Percentiles rank a stretch among this genome's conserved stretches.
These are phyloP conservation scores for Helicorthomorpha holstii DNA, from an alignment of 1,140 invertebrate genomes.

Conservation along the genomic window DNA sequence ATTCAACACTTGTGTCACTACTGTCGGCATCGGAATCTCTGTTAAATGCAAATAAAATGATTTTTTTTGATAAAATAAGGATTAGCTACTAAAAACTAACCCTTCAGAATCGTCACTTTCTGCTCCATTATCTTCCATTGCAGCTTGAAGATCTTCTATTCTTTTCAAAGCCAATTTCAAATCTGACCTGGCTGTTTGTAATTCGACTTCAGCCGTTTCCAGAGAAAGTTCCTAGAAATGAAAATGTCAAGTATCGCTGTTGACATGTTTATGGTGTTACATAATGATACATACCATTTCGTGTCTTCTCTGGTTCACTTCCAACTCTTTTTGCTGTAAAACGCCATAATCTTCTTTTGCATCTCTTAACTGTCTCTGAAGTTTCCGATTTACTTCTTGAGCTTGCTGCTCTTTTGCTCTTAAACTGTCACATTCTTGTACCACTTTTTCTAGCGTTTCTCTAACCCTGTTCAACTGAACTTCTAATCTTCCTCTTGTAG, in stretches of 20 bases:
- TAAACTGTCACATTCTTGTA: conserved; percentile 48
- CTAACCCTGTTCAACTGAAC: conserved; percentile 59
- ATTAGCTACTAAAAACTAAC: conserved; percentile 3
- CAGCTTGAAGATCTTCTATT: conserved; percentile 65
- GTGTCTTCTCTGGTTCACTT: conserved; percentile 39
- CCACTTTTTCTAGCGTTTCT: conserved; percentile 61
- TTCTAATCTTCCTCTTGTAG: conserved; percentile 61
- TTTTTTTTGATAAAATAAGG: neutral
- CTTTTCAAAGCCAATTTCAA: conserved; percentile 60
- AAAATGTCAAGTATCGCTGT: conserved; percentile 1
- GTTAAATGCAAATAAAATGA: neutral
- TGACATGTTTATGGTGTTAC: neutral
- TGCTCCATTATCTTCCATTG: conserved; percentile 48
- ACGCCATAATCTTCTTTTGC: conserved; percentile 49
- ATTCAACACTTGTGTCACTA: conserved; percentile 10
- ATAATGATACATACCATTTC: conserved; percentile 21
- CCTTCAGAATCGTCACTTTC: conserved; percentile 18
- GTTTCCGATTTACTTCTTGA: conserved; percentile 53
- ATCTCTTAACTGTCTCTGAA: conserved; percentile 49
- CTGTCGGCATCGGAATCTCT: conserved; percentile 13
- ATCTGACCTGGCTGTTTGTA: conserved; percentile 37
- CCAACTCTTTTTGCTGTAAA: conserved; percentile 46
- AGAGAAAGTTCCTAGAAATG: conserved; percentile 22
- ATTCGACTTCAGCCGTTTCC: conserved; percentile 26
- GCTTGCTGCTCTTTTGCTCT: conserved; percentile 51